phyloP scores from a whole-genome alignment of 2,888 invertebrate genomes.

The Acrobeloides nanus region DNA sequence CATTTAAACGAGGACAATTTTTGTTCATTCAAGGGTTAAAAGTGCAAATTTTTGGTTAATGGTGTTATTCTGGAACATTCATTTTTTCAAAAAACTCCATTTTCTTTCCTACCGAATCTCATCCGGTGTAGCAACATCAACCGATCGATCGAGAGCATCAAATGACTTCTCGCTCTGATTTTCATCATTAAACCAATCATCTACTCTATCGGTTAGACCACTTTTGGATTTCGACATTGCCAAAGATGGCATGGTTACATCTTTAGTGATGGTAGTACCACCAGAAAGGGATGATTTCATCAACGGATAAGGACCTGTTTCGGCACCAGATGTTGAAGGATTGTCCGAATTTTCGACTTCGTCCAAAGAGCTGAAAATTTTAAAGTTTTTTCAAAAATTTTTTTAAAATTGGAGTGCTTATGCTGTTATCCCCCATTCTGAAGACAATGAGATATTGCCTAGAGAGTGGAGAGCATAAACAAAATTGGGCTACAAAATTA shows the following conservation, averaged over 20 bases:
- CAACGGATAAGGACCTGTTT: too few species aligned
- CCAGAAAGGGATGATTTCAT: too few species aligned
- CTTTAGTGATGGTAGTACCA: conserved; percentile 5
- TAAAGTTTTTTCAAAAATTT: too few species aligned
- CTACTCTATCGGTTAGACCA: conserved; percentile 21
- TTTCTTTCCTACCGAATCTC: conserved; percentile 31
- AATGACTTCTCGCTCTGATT: conserved; percentile 24
- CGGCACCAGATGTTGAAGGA: conserved; percentile 8
- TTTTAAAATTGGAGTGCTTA: too few species aligned
- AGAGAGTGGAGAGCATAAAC: too few species aligned
- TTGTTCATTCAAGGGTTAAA: too few species aligned
- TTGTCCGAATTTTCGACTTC: conserved; percentile 20
- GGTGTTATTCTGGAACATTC: too few species aligned
- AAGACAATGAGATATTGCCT: too few species aligned
- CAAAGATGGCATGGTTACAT: neutral
- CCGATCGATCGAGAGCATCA: conserved; percentile 26
- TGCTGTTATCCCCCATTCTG: too few species aligned
- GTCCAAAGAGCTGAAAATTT: conserved; percentile 26
- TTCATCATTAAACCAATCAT: conserved; percentile 22
- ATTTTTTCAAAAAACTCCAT: neutral
- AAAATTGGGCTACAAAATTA: too few species aligned
- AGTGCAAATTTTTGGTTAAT: too few species aligned
- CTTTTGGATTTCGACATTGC: conserved; percentile 16
- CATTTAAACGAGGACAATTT: too few species aligned
- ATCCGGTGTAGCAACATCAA: conserved; percentile 41